Evolutionary conservation across 2,113 vertebrate genomes (phyloP).

Genomic region (Fulmarus glacialis): DNA sequence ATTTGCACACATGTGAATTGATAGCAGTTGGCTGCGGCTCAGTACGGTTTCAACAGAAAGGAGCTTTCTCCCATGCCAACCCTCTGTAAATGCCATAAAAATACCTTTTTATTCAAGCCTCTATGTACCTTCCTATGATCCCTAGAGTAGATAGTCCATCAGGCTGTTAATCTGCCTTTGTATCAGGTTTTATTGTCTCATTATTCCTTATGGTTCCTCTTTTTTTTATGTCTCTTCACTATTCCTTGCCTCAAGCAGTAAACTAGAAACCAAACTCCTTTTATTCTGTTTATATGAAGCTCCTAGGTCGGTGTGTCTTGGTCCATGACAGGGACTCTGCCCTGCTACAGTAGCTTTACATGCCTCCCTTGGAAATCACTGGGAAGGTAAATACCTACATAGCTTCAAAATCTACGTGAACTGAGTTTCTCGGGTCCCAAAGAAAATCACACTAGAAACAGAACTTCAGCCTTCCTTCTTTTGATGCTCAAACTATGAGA

Average conservation of each 20-base stretch:
- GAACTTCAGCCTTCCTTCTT: background rate
- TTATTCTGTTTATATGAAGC: background rate
- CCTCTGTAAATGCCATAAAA: background rate
- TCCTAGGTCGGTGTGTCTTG: background rate
- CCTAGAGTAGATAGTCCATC: background rate
- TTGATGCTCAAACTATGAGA: background rate
- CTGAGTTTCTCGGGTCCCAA: background rate
- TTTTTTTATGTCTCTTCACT: background rate
- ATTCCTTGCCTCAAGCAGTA: background rate
- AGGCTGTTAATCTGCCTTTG: background rate
- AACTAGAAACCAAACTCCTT: background rate
- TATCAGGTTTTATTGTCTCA: background rate
- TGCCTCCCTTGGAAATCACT: background rate
- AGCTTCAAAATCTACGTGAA: background rate
- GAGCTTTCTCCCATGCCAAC: background rate
- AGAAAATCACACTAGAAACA: background rate
- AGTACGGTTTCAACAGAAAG: background rate
- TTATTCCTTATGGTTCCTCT: background rate
- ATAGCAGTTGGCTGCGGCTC: background rate
- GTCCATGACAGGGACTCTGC: background rate
- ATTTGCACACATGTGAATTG: background rate
- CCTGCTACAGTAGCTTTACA: background rate
- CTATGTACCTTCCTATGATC: accelerated
- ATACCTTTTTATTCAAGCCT: background rate
- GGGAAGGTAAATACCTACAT: background rate